Evolutionary conservation across 2,888 invertebrate genomes (phyloP), one percentile per base, ranked within the genome.

Genomic region (Pollenia griseotomentosa): DNA sequence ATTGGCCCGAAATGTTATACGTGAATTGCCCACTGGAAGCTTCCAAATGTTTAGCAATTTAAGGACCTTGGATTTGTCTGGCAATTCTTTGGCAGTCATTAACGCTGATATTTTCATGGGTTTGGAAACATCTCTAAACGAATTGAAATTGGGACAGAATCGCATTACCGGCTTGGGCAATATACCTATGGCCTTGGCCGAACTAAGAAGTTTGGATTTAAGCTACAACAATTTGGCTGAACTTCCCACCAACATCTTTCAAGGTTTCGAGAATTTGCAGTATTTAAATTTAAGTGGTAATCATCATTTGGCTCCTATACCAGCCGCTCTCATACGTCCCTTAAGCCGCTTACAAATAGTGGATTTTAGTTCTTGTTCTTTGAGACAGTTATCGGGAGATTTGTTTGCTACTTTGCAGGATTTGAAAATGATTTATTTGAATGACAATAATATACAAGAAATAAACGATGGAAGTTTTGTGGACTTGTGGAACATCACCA

Each of bases 1-100:
- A 0, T 94, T 98, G 46, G 96, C 97, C 0, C 95, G 97, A 88
- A 98, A 98, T 93, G 96, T 98, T 2, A 97, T 98, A 53, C 95
- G 97, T 71, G 98, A 98, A 94, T 94, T 98, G 83, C 98, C 98
- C 0, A 92, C 96, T 0, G 96, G 95, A 40, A 96, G 97, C 1
- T 98, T 98, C 91, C 95, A 96, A 90, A 96, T 96, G 92, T 97
- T 97, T 91, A 95, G 96, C 91, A 95, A 95, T 88, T 94, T 98
- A 68, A 91, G 92, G 86, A 95, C 95, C 89, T 94, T 98, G 88
- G 97, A 97, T 91, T 94, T 98, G 48, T 96, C 96, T 40, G 97
- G 97, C 42, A 98, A 98, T 91, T 95, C 97, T 83, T 93, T 97
- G 73, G 95, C 96, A 23, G 94, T 95, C 16, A 94, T 97, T 73